These are phyloP conservation scores for Diogma glabrata DNA, from an alignment of 2,888 invertebrate genomes.

Conservation along the genomic window DNA sequence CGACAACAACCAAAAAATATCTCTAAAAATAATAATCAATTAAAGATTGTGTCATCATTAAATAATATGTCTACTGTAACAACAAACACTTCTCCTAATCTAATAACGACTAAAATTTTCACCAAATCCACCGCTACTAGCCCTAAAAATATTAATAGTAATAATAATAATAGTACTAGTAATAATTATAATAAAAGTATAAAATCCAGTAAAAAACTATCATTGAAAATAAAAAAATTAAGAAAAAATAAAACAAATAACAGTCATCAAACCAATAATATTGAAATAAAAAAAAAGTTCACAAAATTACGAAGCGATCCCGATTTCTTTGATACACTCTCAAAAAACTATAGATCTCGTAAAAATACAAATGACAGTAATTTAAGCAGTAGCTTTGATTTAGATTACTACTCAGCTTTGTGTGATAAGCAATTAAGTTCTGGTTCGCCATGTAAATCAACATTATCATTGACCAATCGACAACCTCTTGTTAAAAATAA, in stretches of 20 bases:
- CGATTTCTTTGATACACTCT: slow-evolving; percentile 27
- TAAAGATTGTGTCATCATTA: too few species aligned
- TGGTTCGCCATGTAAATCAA: slow-evolving; percentile 29
- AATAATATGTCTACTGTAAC: slow-evolving; percentile 9
- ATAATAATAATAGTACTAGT: slow-evolving; percentile 4
- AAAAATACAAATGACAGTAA: slow-evolving; percentile 3
- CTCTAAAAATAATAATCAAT: not conserved
- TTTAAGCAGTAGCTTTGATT: not conserved
- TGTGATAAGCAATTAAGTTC: slow-evolving; percentile 32
- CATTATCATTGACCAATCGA: slow-evolving; percentile 12
- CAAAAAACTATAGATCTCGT: slow-evolving; percentile 18
- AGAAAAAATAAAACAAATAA: not conserved
- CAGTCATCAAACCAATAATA: not conserved
- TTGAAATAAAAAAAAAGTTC: slow-evolving; percentile 2
- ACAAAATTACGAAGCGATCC: slow-evolving; percentile 27
- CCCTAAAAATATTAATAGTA: not conserved
- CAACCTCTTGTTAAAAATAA: not conserved
- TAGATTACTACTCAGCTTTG: slow-evolving; percentile 28
- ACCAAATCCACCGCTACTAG: too few species aligned
- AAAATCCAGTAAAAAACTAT: not conserved
- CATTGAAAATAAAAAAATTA: not conserved
- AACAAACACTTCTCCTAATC: not conserved
- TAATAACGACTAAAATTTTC: slow-evolving; percentile 8
- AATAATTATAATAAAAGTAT: not conserved
- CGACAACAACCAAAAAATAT: too few species aligned